Conservation (phyloP, 2,113 vertebrate genomes). For the Ciconia stormi region DNA sequence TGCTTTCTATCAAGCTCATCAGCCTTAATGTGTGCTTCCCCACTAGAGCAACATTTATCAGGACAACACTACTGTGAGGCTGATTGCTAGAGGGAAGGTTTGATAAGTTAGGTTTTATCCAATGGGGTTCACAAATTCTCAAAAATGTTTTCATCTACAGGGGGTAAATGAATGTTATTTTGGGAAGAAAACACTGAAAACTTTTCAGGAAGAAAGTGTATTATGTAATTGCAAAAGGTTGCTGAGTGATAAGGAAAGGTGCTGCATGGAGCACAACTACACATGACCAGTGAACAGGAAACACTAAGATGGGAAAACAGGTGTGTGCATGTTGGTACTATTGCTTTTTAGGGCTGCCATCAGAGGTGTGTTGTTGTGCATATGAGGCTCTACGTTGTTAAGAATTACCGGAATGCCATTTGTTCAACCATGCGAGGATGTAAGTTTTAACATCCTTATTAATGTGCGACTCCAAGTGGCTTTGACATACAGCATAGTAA, state of each 20-base stretch:
- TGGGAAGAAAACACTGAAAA: background rate
- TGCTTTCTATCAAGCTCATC: background rate
- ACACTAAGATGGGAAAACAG: background rate
- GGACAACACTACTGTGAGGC: background rate
- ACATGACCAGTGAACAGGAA: background rate
- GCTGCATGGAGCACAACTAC: background rate
- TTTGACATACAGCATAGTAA: background rate
- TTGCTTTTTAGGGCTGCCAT: background rate
- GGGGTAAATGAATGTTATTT: background rate
- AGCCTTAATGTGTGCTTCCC: background rate
- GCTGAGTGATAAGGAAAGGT: background rate
- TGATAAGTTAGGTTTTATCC: background rate
- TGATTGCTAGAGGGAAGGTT: conserved; percentile 22
- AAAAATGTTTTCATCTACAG: background rate
- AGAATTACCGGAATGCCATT: background rate
- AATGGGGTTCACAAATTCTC: background rate
- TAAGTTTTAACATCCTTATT: background rate
- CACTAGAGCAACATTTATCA: background rate
- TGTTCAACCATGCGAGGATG: background rate
- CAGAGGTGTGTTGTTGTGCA: background rate
- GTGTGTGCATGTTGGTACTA: background rate
- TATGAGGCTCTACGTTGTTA: accelerated
- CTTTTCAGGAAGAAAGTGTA: background rate
- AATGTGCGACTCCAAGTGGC: background rate
- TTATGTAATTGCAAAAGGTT: background rate